Evolutionary conservation across 1,140 invertebrate species (phyloP).

Genomic region (Cecropterus lyciades): DNA sequence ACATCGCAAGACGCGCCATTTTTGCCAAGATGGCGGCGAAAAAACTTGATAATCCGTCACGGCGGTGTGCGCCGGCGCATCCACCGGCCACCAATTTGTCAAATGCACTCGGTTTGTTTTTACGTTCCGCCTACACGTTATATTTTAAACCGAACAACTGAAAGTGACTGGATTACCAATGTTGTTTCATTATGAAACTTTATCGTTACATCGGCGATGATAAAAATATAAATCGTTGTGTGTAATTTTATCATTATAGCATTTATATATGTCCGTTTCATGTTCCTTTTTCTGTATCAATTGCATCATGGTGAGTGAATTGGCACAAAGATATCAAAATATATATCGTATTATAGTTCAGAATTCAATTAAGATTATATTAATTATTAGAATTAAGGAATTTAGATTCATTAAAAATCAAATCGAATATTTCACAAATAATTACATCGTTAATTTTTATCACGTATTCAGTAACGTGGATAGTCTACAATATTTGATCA

Average conservation of each 20-base stretch:
- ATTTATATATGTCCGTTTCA: not conserved
- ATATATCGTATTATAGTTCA: no score
- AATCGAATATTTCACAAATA: no score
- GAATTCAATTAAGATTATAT: no score
- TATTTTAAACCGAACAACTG: constrained; percentile 29
- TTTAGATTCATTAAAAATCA: no score
- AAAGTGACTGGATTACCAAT: constrained; percentile 37
- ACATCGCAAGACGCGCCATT: constrained; percentile 58
- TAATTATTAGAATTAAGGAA: no score
- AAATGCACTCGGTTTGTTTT: constrained; percentile 43
- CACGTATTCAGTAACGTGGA: not conserved
- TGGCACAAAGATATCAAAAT: not conserved
- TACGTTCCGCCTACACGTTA: constrained; percentile 44
- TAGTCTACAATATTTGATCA: no score
- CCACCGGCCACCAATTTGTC: constrained; percentile 57
- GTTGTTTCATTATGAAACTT: constrained; percentile 17
- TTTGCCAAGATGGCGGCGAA: constrained; percentile 62
- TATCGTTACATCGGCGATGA: constrained; percentile 20
- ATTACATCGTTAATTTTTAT: not conserved
- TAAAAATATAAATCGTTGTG: constrained; percentile 3
- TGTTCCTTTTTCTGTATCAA: not conserved
- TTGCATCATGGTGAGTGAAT: not conserved
- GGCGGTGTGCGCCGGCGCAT: constrained; percentile 49
- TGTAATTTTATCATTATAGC: not conserved
- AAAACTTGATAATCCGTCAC: constrained; percentile 66